phyloP scores from a whole-genome alignment of 2,888 invertebrate genomes.

The Phengaris arion region DNA sequence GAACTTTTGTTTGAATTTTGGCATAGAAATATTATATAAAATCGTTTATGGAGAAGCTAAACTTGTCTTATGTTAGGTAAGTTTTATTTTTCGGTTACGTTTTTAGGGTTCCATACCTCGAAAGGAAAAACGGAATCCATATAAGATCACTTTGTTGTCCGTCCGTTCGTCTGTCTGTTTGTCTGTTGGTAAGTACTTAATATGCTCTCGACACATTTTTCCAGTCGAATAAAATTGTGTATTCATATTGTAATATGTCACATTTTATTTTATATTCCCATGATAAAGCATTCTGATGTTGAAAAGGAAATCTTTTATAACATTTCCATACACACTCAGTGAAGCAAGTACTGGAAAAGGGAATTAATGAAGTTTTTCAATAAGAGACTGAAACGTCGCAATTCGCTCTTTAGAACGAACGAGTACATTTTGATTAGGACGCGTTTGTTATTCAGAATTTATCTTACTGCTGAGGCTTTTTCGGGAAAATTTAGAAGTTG shows the following conservation, averaged over 20 bases:
- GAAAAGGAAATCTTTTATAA: slow-evolving; percentile 8
- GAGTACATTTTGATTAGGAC: slow-evolving; percentile 21
- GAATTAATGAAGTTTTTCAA: slow-evolving; percentile 63
- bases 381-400: slow-evolving; percentile 49
- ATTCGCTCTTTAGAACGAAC: slow-evolving; percentile 25
- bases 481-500: background rate
- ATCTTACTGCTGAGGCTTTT: background rate
- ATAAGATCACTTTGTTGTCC: too few relatives aligned
- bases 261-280: background rate
- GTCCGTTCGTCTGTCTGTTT: too few relatives aligned
- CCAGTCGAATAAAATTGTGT: background rate
- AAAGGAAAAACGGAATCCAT: too few relatives aligned
- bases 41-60: too few relatives aligned
- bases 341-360: slow-evolving; percentile 37
- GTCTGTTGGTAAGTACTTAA: too few relatives aligned
- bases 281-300: background rate
- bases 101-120: too few relatives aligned
- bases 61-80: too few relatives aligned
- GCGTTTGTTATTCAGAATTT: slow-evolving; percentile 9
- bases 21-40: too few relatives aligned
- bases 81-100: too few relatives aligned
- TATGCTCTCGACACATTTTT: background rate
- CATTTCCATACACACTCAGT: slow-evolving; percentile 27
- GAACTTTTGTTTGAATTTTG: too few relatives aligned
- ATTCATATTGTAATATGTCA: background rate